Base-by-base conservation (phyloP, 2,888 invertebrate species). In the Polietes domitor region DNA sequence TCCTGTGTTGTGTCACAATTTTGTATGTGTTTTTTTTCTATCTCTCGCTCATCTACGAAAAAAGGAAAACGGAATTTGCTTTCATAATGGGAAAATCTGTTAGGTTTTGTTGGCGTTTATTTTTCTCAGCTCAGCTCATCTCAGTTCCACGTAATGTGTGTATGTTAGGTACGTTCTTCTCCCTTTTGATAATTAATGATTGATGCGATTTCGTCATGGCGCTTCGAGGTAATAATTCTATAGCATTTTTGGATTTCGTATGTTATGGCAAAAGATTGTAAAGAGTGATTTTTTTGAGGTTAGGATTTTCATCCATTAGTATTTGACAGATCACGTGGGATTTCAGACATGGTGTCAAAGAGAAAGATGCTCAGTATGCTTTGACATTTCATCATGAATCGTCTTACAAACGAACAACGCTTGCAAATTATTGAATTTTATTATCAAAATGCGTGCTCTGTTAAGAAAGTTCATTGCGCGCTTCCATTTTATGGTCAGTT, bases 121-220 rank as follows among this genome's bases (percentile, higher is more conserved):
- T 55, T 5, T 26, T 3, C 32, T 37, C 37, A n/a, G 55, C 21
- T 55, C 55, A 6, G 55, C 21, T 55, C n/a, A n/a, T n/a, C n/a
- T n/a, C n/a, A n/a, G n/a, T 55, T 21, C 19, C 55, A 55, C 55
- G 21, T 9, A 9, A 55, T 32, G 55, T 10, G 24, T 55, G 55
- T 21, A 19, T 21, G 50, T 10, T 32, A 2, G n/a, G 15, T 32
- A n/a, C 32, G 17, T 63, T 32, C 9, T 63, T 32, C n/a, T 65
- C 7, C 37, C 19, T 65, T 65, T 37, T 12, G 68, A 68, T 68
- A 43, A 68, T 43, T 68, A 68, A 68, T 68, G 68, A 68, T 68
- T 68, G 43, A 68, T 68, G 65, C 19, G 65, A 61, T 61, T 61
- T 61, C 17, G n/a, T 12, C 61, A 61, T 61, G 4, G 61, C 26